Percentiles rank a stretch among this genome's conserved stretches.
These are phyloP conservation scores for Galerucella calmariensis DNA, from an alignment of 2,888 invertebrate genomes.

Conservation along the genomic window DNA sequence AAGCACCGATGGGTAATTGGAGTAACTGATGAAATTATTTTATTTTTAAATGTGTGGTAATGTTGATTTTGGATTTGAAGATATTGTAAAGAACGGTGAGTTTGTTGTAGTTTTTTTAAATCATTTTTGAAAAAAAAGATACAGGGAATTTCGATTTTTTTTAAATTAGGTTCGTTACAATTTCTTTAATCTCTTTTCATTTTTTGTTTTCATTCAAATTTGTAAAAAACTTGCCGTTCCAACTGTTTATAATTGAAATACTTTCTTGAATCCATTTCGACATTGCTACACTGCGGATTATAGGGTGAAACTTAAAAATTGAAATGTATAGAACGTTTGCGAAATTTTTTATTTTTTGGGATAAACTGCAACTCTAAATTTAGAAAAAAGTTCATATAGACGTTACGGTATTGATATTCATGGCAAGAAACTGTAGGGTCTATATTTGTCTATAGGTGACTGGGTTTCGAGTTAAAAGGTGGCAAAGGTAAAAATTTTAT, in stretches of 20 bases:
- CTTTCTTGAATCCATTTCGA: neutral
- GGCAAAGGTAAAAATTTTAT: neutral
- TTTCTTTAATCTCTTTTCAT: neutral
- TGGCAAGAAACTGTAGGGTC: neutral
- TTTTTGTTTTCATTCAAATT: neutral
- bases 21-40: conserved; percentile 51
- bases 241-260: neutral
- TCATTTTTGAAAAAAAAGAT: neutral
- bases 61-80: neutral
- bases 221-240: neutral
- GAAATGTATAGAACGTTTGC: neutral
- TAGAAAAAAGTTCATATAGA: conserved; percentile 5
- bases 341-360: neutral
- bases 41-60: conserved; percentile 6
- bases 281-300: neutral
- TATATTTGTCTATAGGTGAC: conserved; percentile 3
- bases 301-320: neutral
- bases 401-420: conserved; percentile 2
- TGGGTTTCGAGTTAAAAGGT: neutral
- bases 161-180: neutral
- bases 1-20: conserved; percentile 57
- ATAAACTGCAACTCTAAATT: conserved; percentile 13
- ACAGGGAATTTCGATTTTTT: neutral
- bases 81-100: neutral
- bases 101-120: neutral